Evolutionary conservation across 2,888 invertebrate species (phyloP).

Genomic region (Omphaloscelis lunosa): DNA sequence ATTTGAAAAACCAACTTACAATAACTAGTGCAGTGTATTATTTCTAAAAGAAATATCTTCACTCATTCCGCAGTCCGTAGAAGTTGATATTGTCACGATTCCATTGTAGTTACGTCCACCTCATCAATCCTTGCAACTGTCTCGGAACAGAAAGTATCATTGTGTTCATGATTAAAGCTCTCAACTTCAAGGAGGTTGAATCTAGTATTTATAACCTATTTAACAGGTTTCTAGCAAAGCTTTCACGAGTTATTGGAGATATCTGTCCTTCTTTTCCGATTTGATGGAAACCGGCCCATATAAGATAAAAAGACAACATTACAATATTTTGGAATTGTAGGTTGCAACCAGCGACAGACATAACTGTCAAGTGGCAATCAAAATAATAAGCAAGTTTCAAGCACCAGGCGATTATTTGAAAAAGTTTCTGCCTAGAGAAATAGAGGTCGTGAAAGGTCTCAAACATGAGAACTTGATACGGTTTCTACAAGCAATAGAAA

Average conservation of each 20-base stretch:
- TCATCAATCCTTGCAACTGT: too few relatives aligned
- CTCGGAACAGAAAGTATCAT: neutral
- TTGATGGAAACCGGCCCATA: neutral
- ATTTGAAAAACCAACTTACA: neutral
- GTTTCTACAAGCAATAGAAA: conserved; percentile 96
- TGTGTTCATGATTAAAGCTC: neutral
- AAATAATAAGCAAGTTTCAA: conserved; percentile 95
- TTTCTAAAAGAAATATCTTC: neutral
- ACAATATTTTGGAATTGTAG: conserved; percentile 76
- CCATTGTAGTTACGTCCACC: neutral
- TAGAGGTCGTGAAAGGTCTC: conserved; percentile 95
- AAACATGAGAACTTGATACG: conserved; percentile 95
- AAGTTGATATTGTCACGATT: neutral
- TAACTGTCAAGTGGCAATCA: conserved; percentile 94
- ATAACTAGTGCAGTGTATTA: neutral
- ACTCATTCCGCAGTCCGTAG: neutral
- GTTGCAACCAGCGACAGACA: conserved; percentile 94
- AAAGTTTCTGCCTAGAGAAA: conserved; percentile 95
- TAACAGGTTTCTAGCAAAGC: neutral
- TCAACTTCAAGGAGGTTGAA: neutral
- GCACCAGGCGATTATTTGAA: conserved; percentile 95
- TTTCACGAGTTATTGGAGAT: neutral
- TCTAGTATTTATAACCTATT: neutral
- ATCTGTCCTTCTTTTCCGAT: neutral
- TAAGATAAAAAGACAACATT: neutral